Base-by-base conservation (phyloP, 2,797 vertebrate genomes). In the Anas bernieri region DNA sequence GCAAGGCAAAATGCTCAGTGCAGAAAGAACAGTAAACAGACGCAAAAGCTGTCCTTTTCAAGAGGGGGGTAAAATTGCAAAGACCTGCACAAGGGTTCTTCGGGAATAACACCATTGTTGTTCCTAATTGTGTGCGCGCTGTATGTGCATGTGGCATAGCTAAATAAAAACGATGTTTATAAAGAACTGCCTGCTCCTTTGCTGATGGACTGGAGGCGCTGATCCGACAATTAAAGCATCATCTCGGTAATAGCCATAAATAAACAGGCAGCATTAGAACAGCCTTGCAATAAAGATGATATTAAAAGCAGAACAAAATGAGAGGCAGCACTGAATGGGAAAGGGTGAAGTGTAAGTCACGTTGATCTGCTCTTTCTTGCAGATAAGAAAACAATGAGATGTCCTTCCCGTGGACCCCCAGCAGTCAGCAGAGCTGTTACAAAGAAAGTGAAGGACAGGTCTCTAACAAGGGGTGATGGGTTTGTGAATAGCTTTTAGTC, bases 191-290 rank as follows among this genome's bases (percentile, higher is more conserved):
- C 58, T 67, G 68, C 75, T 93, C 86, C 91, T 94, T 70, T 83
- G 90, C 84, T 91, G 96, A 97, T 92, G 94, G 95, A 92, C 96
- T 94, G 86, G 83, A 96, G 91, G 97, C 77, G 7, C 95, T 95
- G 94, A 88, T 93, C 87, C 22, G 37, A 94, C 97, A 97, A 97
- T 97, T 97, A 97, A 97, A 95, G 76, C 91, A 90, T 94, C 92
- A 2, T 72, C 87, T 88, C 89, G 25, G 94, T 92, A 94, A 95
- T 76, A 93, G 86, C 86, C 94, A 93, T 97, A 96, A 97, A 97
- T 95, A 97, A 96, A 90, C 93, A 95, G 92, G 86, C 87, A 86
- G 79, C 90, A 93, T 95, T 93, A 95, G 92, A 93, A 64, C 95
- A 94, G 90, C 50, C 74, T 94, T 25, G 92, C 96, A 92, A 95